A percentile compares a stretch with the other conserved stretches of the same genome.
Evolutionary conservation across 2,888 invertebrate genomes (phyloP).

Genomic region (Dasypolia templi): DNA sequence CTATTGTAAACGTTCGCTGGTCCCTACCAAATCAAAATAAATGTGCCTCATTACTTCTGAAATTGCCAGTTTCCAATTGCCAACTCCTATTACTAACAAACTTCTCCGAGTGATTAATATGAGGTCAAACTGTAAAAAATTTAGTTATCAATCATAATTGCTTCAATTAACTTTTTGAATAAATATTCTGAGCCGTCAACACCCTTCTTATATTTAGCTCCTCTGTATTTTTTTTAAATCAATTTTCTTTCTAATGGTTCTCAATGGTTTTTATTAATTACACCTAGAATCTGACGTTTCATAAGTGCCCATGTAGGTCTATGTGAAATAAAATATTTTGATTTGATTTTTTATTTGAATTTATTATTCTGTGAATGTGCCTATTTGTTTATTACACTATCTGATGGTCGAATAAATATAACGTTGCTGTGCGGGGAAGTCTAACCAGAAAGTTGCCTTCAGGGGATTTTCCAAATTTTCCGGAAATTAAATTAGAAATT

Average conservation of each 20-base stretch:
- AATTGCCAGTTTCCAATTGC: slow-evolving; percentile 1
- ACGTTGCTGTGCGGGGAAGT: no score
- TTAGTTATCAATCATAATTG: slow-evolving; percentile 18
- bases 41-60: not conserved
- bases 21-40: slow-evolving; percentile 5
- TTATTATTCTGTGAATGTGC: not conserved
- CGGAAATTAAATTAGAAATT: not conserved
- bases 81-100: not conserved
- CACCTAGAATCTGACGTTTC: no score
- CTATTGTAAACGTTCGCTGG: no score
- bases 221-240: not conserved
- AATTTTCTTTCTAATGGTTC: no score
- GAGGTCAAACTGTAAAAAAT: not conserved
- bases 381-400: not conserved
- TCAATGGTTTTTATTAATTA: no score
- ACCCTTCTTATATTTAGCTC: not conserved
- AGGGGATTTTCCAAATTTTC: not conserved
- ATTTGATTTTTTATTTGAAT: not conserved
- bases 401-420: no score
- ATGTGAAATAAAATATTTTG: no score
- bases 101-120: not conserved
- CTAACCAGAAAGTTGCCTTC: not conserved
- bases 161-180: not conserved
- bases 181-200: slow-evolving; percentile 1
- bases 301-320: no score